phyloP scores from a whole-genome alignment of 1,140 invertebrate genomes.

The Caenorhabditis remanei region DNA sequence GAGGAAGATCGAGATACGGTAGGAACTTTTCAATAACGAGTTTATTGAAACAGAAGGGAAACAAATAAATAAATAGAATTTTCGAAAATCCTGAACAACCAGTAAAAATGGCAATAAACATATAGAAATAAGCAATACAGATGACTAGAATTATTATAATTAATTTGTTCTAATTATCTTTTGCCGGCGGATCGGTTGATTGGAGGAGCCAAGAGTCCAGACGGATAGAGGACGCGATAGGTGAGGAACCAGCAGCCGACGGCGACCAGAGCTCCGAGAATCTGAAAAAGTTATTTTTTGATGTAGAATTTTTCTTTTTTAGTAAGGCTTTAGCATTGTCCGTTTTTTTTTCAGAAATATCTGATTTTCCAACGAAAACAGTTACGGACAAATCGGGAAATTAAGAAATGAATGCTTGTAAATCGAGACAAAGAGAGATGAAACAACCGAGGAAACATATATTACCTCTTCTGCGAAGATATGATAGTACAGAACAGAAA shows the following conservation, averaged over 20 bases:
- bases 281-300: conserved; percentile 71
- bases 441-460: not conserved
- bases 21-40: too few species aligned
- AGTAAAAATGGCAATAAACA: conserved; percentile 16
- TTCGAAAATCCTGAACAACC: not conserved
- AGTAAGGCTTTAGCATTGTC: too few species aligned
- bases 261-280: conserved; percentile 88
- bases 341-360: too few species aligned
- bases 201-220: conserved; percentile 62
- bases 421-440: too few species aligned
- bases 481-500: conserved; percentile 76
- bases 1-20: too few species aligned
- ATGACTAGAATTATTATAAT: conserved; percentile 27
- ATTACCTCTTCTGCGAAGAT: conserved; percentile 80
- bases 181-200: conserved; percentile 24
- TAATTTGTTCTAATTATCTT: not conserved
- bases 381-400: too few species aligned
- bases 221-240: conserved; percentile 86
- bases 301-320: not conserved
- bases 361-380: too few species aligned
- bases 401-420: too few species aligned
- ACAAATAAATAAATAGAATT: not conserved
- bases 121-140: not conserved
- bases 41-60: not conserved
- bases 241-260: conserved; percentile 91